A percentile compares a stretch with the other conserved stretches of the same genome.
These are phyloP conservation scores for Hofmannophila pseudospretella DNA, from an alignment of 2,888 invertebrate species.

Conservation along the genomic window DNA sequence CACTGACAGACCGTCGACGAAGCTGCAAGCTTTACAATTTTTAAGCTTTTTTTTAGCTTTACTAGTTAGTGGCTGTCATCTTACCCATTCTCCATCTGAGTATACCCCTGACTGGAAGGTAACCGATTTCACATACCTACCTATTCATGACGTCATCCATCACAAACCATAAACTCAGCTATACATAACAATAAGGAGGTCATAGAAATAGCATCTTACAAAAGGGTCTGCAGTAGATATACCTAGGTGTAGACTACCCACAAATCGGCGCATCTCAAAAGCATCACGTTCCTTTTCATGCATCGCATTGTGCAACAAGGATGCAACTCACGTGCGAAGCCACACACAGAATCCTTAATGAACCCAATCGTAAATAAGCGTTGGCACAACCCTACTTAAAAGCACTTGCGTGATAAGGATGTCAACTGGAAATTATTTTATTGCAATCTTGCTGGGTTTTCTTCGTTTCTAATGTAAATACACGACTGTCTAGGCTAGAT, in stretches of 20 bases:
- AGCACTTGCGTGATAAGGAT: constrained; percentile 6
- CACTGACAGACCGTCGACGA: no score
- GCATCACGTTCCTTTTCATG: constrained; percentile 8
- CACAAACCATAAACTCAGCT: no score
- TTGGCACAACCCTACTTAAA: constrained; percentile 4
- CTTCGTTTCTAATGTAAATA: background rate
- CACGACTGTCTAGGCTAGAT: no score
- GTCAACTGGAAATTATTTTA: constrained; percentile 5
- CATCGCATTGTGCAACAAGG: constrained; percentile 8
- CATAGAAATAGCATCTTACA: no score
- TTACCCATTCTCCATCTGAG: no score
- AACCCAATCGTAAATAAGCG: constrained; percentile 6
- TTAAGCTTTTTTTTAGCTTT: no score
- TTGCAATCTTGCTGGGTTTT: background rate
- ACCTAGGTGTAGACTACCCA: background rate
- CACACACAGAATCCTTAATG: constrained; percentile 11
- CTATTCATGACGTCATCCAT: no score
- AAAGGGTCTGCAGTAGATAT: background rate
- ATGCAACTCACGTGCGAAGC: constrained; percentile 8
- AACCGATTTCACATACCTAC: no score
- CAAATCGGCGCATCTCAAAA: constrained; percentile 18
- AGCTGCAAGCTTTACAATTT: no score
- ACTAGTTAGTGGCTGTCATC: no score
- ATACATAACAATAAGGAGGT: no score
- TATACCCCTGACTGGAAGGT: no score